These are phyloP conservation scores for Radopholus similis DNA, from an alignment of 1,140 invertebrate genomes.

Conservation along the genomic window DNA sequence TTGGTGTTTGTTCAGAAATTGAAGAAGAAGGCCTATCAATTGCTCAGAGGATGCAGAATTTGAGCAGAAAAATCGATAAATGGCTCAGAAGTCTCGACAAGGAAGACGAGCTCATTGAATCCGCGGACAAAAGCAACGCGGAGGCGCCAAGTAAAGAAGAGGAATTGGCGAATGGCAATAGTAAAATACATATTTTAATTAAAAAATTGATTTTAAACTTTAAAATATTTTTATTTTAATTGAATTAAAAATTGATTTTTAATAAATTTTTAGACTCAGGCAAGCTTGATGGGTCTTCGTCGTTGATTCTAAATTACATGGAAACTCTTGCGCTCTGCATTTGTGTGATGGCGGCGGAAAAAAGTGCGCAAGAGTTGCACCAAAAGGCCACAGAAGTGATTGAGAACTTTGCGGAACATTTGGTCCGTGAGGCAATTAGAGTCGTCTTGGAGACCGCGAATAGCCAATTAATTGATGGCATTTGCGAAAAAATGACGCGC, in stretches of 20 bases:
- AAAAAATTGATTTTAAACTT: background rate
- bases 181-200: background rate
- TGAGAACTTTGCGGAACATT: too few relatives aligned
- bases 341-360: conserved; percentile 15
- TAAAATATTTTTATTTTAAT: background rate
- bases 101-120: conserved; percentile 17
- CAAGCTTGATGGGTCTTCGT: background rate
- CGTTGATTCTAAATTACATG: conserved; percentile 8
- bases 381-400: too few relatives aligned
- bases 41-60: conserved; percentile 28
- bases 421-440: too few relatives aligned
- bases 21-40: conserved; percentile 4
- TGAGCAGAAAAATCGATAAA: conserved; percentile 36
- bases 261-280: background rate
- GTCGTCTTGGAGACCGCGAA: too few relatives aligned
- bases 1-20: background rate
- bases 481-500: too few relatives aligned
- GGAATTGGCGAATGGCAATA: background rate
- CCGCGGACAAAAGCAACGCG: background rate
- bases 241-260: background rate
- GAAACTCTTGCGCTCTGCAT: conserved; percentile 12
- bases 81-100: conserved; percentile 42
- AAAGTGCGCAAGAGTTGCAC: background rate
- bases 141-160: background rate
- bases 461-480: too few relatives aligned